A percentile compares a stretch with the other conserved stretches of the same genome.
Conservation (phyloP, 2,888 invertebrate genomes). For the Priocnemis perturbator region DNA sequence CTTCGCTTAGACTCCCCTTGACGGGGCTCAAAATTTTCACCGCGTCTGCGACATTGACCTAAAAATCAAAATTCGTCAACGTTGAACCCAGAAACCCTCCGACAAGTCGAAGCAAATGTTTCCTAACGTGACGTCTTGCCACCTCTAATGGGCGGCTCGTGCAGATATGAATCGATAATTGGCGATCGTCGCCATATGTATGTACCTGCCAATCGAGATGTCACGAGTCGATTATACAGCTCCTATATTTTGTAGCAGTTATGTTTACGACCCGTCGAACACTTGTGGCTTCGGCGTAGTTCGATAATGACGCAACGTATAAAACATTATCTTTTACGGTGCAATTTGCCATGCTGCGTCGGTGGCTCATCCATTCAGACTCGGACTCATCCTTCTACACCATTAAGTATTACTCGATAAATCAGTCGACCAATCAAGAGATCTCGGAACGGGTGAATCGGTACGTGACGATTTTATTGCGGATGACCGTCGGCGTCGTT, state of each 20-base stretch:
- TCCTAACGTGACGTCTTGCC: too few species aligned
- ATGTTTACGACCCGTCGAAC: constrained; percentile 18
- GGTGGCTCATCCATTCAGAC: constrained; percentile 26
- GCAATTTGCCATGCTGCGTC: constrained; percentile 28
- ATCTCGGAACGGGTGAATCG: background rate
- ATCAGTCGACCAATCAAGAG: constrained; percentile 29
- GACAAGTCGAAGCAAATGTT: too few species aligned
- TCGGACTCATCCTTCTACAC: constrained; percentile 29
- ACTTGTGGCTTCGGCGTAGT: constrained; percentile 11
- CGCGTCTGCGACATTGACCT: background rate
- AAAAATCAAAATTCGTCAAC: background rate
- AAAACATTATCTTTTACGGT: constrained; percentile 23
- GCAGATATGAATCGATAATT: too few species aligned
- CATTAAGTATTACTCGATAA: constrained; percentile 35
- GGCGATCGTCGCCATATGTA: too few species aligned
- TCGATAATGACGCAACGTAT: constrained; percentile 29
- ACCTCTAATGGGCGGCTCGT: too few species aligned
- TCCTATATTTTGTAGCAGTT: constrained; percentile 9
- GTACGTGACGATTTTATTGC: constrained; percentile 1
- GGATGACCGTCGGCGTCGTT: background rate
- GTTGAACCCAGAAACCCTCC: too few species aligned
- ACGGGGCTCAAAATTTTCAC: background rate
- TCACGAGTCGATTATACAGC: too few species aligned
- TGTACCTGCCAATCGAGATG: too few species aligned
- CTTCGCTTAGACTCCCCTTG: too few species aligned